Conservation (phyloP, 1,140 invertebrate species). For the Grapholita molesta region DNA sequence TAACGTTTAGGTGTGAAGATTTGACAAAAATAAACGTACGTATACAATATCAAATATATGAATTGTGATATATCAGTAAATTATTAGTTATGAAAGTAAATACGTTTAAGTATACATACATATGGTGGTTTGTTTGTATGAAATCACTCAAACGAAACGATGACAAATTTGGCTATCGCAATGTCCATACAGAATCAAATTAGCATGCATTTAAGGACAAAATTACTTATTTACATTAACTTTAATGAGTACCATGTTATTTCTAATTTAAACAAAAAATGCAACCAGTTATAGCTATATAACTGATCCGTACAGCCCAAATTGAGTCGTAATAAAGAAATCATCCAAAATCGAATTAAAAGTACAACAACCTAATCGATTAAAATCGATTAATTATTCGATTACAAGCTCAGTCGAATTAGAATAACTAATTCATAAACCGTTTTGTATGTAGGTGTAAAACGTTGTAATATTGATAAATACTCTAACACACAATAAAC, state of each 20-base stretch:
- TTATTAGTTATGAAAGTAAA: too few species aligned
- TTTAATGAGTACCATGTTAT: neutral
- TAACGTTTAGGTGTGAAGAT: too few species aligned
- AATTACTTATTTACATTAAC: neutral
- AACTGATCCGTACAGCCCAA: neutral
- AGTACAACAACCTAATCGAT: constrained; percentile 13
- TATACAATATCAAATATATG: too few species aligned
- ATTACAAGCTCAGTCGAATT: constrained; percentile 1
- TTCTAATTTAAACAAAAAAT: neutral
- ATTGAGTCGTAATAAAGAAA: constrained; percentile 17
- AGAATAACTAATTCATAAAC: constrained; percentile 15
- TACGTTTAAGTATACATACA: too few species aligned
- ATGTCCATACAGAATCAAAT: neutral
- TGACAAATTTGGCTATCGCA: neutral
- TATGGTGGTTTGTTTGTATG: too few species aligned
- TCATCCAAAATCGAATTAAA: constrained; percentile 17
- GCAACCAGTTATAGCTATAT: neutral
- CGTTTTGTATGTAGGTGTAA: constrained; percentile 9
- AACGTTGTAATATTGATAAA: constrained; percentile 17
- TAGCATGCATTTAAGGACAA: neutral
- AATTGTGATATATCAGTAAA: too few species aligned
- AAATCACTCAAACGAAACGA: neutral
- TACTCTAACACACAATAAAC: constrained; percentile 3
- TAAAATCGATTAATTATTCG: constrained; percentile 19
- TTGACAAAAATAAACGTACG: too few species aligned